phyloP scores from a whole-genome alignment of 2,113 vertebrate species.

The Poeciliopsis turrubarensis region DNA sequence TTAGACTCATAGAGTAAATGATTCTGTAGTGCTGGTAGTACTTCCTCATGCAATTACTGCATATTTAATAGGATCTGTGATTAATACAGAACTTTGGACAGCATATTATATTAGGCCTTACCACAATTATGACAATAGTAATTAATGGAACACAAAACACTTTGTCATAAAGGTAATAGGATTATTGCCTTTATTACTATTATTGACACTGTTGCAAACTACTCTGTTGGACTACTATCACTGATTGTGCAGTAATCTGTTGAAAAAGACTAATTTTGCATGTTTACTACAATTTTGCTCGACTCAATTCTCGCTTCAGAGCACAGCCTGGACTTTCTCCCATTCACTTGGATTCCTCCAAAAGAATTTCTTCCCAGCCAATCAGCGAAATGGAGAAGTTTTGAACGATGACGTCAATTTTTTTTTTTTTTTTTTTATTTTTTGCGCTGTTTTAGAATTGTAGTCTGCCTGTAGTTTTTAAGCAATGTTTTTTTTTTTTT shows the following conservation, averaged over 20 bases:
- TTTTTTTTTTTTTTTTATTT: too few relatives aligned
- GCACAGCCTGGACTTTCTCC: too few relatives aligned
- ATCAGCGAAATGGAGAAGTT: too few relatives aligned
- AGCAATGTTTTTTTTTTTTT: too few relatives aligned
- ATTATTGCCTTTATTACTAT: too few relatives aligned
- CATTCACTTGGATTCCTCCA: too few relatives aligned
- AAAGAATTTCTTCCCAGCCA: too few relatives aligned
- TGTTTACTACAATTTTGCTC: neutral
- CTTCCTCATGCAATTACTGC: slow-evolving; percentile 1
- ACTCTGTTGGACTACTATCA: neutral
- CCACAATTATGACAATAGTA: neutral
- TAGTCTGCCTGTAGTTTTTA: too few relatives aligned
- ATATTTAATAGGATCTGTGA: slow-evolving; percentile 11
- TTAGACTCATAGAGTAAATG: slow-evolving; percentile 38
- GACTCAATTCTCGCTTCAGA: too few relatives aligned
- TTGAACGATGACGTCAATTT: too few relatives aligned
- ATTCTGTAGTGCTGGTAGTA: slow-evolving; percentile 8
- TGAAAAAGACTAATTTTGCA: neutral
- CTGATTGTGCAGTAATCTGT: neutral
- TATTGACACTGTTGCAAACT: neutral
- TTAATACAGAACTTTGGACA: neutral
- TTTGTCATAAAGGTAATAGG: neutral
- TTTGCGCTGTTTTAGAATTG: too few relatives aligned
- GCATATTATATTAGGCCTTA: neutral
- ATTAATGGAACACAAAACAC: neutral